Base-by-base conservation (phyloP, 2,888 invertebrate species). In the Cataglyphis altisquamis region DNA sequence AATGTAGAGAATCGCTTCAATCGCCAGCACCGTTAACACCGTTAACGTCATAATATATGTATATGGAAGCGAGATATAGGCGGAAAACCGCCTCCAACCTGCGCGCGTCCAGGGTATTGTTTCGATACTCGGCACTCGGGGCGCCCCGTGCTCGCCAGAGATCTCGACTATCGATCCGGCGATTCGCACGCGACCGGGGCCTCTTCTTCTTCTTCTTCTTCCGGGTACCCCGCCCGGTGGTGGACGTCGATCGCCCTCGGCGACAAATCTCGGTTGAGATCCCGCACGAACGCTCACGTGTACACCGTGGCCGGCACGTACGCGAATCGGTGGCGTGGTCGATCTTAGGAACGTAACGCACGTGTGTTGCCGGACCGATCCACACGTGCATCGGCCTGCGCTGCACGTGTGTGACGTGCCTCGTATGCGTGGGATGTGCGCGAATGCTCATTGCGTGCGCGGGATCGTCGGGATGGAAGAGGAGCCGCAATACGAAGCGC, bases 161-260 rank as follows among this genome's bases (percentile, higher is more conserved):
- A 89, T 89, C 89, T 86, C 83, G 82, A 68, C 82, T 85, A 88
- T 88, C 85, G 88, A 88, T 88, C 55, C 66, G 75, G 52, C 52
- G 67, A 29, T 52, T 52, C 52, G 21, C 62, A 29, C 45, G 48
- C 36, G 85, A 67, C 78, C 80, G 64, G 86, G 83, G 52, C n/a
- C 52, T 52, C 52, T 52, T 52, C 52, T 52, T 52, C 52, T 52
- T n/a, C 25, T 25, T 18, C 84, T 68, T 87, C 89, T 89, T 89
- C 89, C 89, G 88, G 87, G 89, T 89, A 70, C 64, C n/a, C 66
- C 62, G 62, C 36, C 36, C 21, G 60, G 78, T 48, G 80, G 66
- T 48, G 80, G 66, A 82, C 84, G 87, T 80, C 70, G 83, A 89
- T 75, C 80, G 88, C 89, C 88, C 63, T 41, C 68, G 88, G 89